These are phyloP conservation scores for Platycheirus rosarum DNA, from an alignment of 2,888 invertebrate genomes.

Conservation along the genomic window DNA sequence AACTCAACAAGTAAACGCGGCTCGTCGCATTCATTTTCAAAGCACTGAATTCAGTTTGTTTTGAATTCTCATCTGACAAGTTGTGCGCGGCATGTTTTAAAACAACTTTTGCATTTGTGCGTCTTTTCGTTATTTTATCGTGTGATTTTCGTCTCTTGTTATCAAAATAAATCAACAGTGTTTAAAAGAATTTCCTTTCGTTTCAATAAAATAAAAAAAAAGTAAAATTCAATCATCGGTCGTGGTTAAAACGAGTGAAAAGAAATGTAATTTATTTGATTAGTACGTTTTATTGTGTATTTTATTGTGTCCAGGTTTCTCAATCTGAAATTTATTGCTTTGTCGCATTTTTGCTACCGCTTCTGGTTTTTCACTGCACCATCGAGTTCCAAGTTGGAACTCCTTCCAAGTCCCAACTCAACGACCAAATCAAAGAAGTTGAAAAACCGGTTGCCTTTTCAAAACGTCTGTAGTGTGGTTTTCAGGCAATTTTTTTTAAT, in stretches of 20 bases:
- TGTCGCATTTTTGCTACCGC: constrained; percentile 15
- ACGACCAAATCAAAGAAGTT: constrained; percentile 28
- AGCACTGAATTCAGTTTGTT: constrained; percentile 48
- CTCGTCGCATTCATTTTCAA: constrained; percentile 40
- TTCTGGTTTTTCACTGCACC: not conserved
- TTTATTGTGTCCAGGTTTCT: constrained; percentile 11
- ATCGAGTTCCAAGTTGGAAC: too few relatives aligned
- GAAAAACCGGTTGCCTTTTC: constrained; percentile 15
- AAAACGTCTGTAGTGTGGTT: constrained; percentile 4
- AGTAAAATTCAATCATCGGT: too few relatives aligned
- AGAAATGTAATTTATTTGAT: too few relatives aligned
- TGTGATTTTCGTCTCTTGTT: too few relatives aligned
- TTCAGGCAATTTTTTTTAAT: not conserved
- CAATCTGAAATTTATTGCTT: constrained; percentile 8
- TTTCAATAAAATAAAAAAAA: too few relatives aligned
- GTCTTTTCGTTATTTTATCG: too few relatives aligned
- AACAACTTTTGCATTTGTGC: too few relatives aligned
- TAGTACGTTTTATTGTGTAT: too few relatives aligned
- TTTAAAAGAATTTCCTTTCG: too few relatives aligned
- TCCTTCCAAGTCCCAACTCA: not conserved
- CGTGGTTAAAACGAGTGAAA: too few relatives aligned
- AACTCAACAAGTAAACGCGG: constrained; percentile 47
- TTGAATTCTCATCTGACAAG: constrained; percentile 38
- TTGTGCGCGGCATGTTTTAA: not conserved
- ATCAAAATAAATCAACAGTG: too few relatives aligned